A percentile compares a stretch with the other conserved stretches of the same genome.
Conservation (phyloP, 2,888 invertebrate species). For the Therioaphis trifolii region DNA sequence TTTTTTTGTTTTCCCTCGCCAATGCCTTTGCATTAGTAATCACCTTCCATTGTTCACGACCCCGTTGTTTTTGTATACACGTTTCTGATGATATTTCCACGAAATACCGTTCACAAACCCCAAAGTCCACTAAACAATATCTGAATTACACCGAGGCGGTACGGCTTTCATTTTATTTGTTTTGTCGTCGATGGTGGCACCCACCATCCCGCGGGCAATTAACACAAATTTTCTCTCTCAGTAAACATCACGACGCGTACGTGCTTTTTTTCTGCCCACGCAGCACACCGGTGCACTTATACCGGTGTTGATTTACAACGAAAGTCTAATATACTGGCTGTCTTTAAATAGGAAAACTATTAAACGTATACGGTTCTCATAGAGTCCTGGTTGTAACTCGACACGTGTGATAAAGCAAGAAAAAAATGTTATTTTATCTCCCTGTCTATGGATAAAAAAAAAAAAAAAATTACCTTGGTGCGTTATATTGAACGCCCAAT, state of each 20-base stretch:
- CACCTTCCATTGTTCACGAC: too few relatives aligned
- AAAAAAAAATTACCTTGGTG: constrained; percentile 74
- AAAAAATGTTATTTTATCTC: too few relatives aligned
- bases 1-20: background rate
- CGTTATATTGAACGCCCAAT: constrained; percentile 74
- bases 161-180: background rate
- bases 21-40: background rate
- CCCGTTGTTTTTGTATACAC: background rate
- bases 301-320: background rate
- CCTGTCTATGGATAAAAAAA: too few relatives aligned
- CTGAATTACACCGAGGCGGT: too few relatives aligned
- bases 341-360: too few relatives aligned
- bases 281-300: background rate
- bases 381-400: too few relatives aligned
- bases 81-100: background rate
- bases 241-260: background rate
- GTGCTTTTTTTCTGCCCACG: background rate
- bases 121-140: too few relatives aligned
- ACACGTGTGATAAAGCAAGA: too few relatives aligned
- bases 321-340: too few relatives aligned
- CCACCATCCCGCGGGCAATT: background rate
- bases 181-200: background rate
- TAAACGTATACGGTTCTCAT: too few relatives aligned
- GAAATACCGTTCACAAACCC: background rate
- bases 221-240: background rate